Base-by-base conservation (phyloP, 2,113 vertebrate genomes). In the Vulpes ferrilata region DNA sequence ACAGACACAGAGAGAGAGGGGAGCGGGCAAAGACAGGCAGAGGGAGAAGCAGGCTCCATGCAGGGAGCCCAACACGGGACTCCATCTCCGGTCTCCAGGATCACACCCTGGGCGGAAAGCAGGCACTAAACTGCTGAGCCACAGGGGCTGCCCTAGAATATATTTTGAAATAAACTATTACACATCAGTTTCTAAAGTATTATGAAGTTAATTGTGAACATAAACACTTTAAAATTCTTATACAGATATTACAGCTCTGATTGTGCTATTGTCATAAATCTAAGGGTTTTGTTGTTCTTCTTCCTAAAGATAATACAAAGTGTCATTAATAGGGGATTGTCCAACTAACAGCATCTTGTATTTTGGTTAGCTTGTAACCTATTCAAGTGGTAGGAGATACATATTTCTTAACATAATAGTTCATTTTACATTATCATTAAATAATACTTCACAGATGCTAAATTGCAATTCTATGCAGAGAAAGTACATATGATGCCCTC, bases 361-460 rank as follows among this genome's bases (percentile, higher is more conserved):
- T 16, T 19, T 83, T 6, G 0, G 23, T 35, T 79, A 11, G 60
- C 5, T 90, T 88, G 1, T 91, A 4, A 1, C 81, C 16, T 17
- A 69, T 19, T 93, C 57, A 67, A 88, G 4, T 59, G 69, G 11
- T 65, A 43, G 0, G 43, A 69, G 7, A 30, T 30, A 76, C n/a
- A 51, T 85, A 62, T 87, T 96, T 53, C 19, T 95, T 96, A 92
- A 57, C n/a, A 11, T 78, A 64, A 95, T 93, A 25, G 83, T 90
- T 93, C 81, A 89, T 78, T 95, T 96, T 87, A n/a, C 84, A 7
- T 96, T 98, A 96, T 78, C 83, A 53, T 96, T 98, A 95, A 96
- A 23, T 88, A 97, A 96, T 95, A 78, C 13, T 97, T 98, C 95
- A 51, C 81, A 98, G 84, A 98, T 97, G 73, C 2, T 97, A 98